phyloP scores from a whole-genome alignment of 2,797 vertebrate genomes.

The Microchirus variegatus region DNA sequence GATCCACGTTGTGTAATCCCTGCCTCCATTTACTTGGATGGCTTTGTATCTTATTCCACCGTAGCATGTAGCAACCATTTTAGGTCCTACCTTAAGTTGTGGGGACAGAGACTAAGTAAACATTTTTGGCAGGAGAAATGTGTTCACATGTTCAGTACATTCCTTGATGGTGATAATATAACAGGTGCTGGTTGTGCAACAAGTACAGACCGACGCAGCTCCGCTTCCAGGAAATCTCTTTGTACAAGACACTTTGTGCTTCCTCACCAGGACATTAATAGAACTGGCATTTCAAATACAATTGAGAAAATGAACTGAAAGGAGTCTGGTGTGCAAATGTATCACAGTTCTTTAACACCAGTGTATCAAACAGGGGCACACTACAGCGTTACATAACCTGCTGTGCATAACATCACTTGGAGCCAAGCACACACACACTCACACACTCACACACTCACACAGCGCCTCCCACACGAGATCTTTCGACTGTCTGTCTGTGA shows the following conservation, averaged over 20 bases:
- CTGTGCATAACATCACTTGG: constrained; percentile 43
- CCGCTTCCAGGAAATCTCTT: constrained; percentile 38
- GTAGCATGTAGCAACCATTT: background rate
- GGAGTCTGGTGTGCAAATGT: constrained; percentile 15
- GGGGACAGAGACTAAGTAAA: no score
- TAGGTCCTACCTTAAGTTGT: no score
- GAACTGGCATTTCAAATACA: constrained; percentile 22
- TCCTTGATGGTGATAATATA: constrained; percentile 8
- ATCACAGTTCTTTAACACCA: constrained; percentile 60
- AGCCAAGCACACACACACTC: constrained; percentile 14
- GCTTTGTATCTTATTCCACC: constrained; percentile 1
- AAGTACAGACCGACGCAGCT: constrained; percentile 17
- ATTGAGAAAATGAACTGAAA: constrained; percentile 15
- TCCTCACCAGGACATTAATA: constrained; percentile 17
- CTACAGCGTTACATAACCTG: constrained; percentile 58
- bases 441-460: no score
- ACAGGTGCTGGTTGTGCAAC: constrained; percentile 11
- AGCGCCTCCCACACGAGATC: constrained; percentile 44
- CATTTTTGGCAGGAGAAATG: background rate
- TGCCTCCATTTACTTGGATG: constrained; percentile 3
- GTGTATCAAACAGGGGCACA: constrained; percentile 43
- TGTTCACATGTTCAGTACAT: background rate
- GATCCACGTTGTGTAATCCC: constrained; percentile 41
- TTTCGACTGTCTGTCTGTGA: constrained; percentile 41
- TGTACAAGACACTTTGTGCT: constrained; percentile 2